These are phyloP conservation scores for Sarcophaga bullata DNA, from an alignment of 1,140 invertebrate species.

Conservation along the genomic window DNA sequence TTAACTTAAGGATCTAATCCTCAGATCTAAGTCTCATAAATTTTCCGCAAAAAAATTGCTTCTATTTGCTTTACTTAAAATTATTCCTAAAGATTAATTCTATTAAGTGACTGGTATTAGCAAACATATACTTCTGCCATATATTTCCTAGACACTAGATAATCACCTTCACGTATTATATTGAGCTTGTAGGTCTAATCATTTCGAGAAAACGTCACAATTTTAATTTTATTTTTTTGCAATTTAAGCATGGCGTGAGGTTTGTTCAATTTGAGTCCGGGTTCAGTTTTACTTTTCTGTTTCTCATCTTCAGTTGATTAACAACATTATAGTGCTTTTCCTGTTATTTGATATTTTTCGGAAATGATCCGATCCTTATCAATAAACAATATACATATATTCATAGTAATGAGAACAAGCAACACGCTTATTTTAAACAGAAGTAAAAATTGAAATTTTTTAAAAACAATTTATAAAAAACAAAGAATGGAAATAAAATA, in stretches of 20 bases:
- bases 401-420: neutral
- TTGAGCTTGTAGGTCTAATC: neutral
- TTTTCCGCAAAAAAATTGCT: too few relatives aligned
- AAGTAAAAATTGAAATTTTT: too few relatives aligned
- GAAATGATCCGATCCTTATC: slow-evolving; percentile 14
- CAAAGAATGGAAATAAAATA: too few relatives aligned
- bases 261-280: slow-evolving; percentile 34
- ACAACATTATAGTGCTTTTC: neutral
- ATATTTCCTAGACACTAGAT: neutral
- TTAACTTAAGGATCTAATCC: too few relatives aligned
- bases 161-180: too few relatives aligned
- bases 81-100: too few relatives aligned
- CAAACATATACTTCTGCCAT: neutral
- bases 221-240: neutral
- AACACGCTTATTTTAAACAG: neutral
- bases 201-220: neutral
- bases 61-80: too few relatives aligned
- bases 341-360: neutral
- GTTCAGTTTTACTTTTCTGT: slow-evolving; percentile 23
- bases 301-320: neutral
- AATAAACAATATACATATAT: neutral
- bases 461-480: too few relatives aligned
- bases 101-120: neutral
- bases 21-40: too few relatives aligned
- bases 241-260: slow-evolving; percentile 27